These are phyloP conservation scores for Cyanocitta stelleri DNA, from an alignment of 2,113 vertebrate genomes.

Conservation along the genomic window DNA sequence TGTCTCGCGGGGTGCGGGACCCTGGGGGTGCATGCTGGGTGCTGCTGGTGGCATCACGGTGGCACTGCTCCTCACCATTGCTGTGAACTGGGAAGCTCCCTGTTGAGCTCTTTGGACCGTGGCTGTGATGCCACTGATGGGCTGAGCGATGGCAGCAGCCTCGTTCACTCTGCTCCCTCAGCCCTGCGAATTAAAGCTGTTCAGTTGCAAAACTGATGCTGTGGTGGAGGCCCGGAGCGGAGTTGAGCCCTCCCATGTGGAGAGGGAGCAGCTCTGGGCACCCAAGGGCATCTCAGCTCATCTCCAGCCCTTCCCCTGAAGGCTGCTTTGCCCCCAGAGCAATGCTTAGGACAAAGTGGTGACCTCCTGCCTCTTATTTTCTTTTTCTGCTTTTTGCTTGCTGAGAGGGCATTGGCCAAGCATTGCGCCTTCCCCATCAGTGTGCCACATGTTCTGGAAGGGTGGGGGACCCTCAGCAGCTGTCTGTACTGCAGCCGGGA, in stretches of 20 bases:
- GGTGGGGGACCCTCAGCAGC: not conserved
- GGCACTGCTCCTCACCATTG: fast-evolving
- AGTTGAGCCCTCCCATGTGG: not conserved
- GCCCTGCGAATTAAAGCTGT: not conserved
- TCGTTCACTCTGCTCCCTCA: not conserved
- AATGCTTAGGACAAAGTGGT: not conserved
- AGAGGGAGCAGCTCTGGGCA: not conserved
- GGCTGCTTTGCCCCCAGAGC: not conserved
- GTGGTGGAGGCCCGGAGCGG: not conserved
- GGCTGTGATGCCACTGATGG: fast-evolving
- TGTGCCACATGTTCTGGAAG: fast-evolving
- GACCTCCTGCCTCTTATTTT: not conserved
- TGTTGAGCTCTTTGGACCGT: not conserved
- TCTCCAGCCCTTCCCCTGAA: not conserved
- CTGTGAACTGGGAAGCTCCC: not conserved
- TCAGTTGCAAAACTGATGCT: not conserved
- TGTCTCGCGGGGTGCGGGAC: not conserved
- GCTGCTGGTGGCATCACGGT: fast-evolving
- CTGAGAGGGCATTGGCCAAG: not conserved
- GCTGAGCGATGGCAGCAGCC: not conserved
- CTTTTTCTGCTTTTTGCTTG: not conserved
- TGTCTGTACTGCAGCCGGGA: not conserved
- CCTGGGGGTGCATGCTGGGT: not conserved
- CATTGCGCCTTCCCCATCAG: fast-evolving
- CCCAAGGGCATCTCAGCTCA: not conserved